phyloP scores from a whole-genome alignment of 2,888 invertebrate genomes.

The Papilio elwesi region DNA sequence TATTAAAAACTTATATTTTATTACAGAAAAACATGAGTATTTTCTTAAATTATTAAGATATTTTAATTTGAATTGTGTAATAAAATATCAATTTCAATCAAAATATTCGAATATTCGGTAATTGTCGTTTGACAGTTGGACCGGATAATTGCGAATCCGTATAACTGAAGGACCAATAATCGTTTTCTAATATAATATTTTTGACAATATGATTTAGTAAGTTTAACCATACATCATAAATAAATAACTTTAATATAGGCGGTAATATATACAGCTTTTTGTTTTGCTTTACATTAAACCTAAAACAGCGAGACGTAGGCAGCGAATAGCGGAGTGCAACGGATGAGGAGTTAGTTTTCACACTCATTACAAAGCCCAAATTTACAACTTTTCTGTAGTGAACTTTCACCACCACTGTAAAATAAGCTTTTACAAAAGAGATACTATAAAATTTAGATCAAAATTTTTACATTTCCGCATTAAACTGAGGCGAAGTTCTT shows the following conservation, averaged over 20 bases:
- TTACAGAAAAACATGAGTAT: not conserved
- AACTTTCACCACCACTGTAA: not conserved
- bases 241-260: too few species aligned
- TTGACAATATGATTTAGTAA: too few species aligned
- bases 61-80: too few species aligned
- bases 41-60: not conserved
- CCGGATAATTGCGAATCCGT: too few species aligned
- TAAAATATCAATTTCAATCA: too few species aligned
- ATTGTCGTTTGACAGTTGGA: too few species aligned
- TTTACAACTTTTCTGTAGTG: conserved; percentile 6
- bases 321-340: not conserved
- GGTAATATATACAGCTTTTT: not conserved
- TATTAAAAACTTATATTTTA: conserved; percentile 20
- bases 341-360: conserved; percentile 16
- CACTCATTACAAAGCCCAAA: conserved; percentile 13
- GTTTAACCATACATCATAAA: too few species aligned
- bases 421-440: not conserved
- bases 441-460: not conserved
- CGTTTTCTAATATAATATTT: too few species aligned
- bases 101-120: too few species aligned
- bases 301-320: not conserved
- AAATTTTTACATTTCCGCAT: not conserved
- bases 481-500: too few species aligned
- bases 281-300: not conserved
- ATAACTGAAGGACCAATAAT: too few species aligned